Evolutionary conservation across 2,113 vertebrate genomes (phyloP), one percentile per base, ranked within the genome.

Genomic region (Anolis carolinensis): DNA sequence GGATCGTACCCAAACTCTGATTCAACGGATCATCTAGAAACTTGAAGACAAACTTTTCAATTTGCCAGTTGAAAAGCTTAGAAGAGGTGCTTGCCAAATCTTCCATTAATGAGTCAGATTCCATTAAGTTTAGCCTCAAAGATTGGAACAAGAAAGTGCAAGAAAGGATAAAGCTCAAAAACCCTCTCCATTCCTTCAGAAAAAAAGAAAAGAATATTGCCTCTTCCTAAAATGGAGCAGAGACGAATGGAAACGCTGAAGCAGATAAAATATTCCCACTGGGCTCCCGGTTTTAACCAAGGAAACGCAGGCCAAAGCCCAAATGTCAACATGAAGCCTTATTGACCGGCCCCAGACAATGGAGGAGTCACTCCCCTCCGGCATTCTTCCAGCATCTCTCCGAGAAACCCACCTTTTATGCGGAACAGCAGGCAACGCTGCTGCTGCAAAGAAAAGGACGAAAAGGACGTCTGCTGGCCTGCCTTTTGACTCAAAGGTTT

Each of bases 371-470:
- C 87, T 80, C 81, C 74, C 87, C 77, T 25, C 27, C 4, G 13
- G 18, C 92, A 95, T 95, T 94, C 94, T 89, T 94, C 86, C 90
- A 81, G 89, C 55, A 59, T 87, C 85, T 88, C 89, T 91, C 94
- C 90, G 94, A 90, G 95, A 93, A 94, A 93, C 93, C 93, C 90
- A 81, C 90, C 91, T 89, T 93, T 93, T 92, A 90, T 91, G 89
- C 81, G 91, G 91, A 94, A 85, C 93, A 91, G 92, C 90, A 50
- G 92, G 92, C 94, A 89, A 83, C 82, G n/a, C n/a, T n/a, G n/a
- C n/a, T n/a, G n/a, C n/a, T n/a, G n/a, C n/a, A n/a, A n/a, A n/a
- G n/a, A n/a, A n/a, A n/a, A n/a, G 87, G 39, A 44, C 88, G 92
- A 94, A 94, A 88, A 92, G 88, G 89, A 92, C 90, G 87, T 90